Base-by-base conservation (phyloP, 2,113 vertebrate species). In the Laterallus jamaicensis region DNA sequence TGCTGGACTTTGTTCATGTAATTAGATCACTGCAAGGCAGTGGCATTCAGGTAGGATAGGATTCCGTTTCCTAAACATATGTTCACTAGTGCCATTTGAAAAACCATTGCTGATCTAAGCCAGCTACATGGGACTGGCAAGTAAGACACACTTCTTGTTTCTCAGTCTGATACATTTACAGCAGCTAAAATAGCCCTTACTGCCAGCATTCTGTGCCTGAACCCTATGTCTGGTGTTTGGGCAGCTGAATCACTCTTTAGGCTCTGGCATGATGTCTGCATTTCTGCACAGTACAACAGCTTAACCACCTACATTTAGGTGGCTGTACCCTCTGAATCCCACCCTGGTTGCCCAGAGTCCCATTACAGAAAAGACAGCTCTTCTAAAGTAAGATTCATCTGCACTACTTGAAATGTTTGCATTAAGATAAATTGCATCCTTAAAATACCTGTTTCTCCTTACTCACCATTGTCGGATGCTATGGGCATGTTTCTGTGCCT, bases 201-300 rank as follows among this genome's bases (percentile, higher is more conserved):
- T 28, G 39, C 21, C n/a, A 31, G 4, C 67, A 44, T 4, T 71
- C 21, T 0, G 1, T 15, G 24, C 73, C 42, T 71, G 31, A 71
- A 56, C 59, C n/a, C 49, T 78, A 0, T 58, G 16, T 40, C 0
- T 7, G 24, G 24, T 7, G 24, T 6, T 0, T 82, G 37, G 56
- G 18, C 28, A 25, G 9, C 5, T 59, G 37, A 55, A 52, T 31
- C 12, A 3, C 7, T 71, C n/a, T 52, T 49, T 49, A 59, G 50
- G 56, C 40, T 44, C 44, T 78, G 56, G 12, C 7, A 20, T 12
- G 60, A 32, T 3, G 5, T 71, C 55, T 88, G 28, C 7, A 56
- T 56, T 39, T 76, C 19, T 55, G 68, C 50, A 56, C 39, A 40
- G 16, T 42, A 12, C 75, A 64, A 12, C 44, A 54, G 8, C 13